Percentiles rank a stretch among this genome's conserved stretches.
Conservation (phyloP, 2,797 vertebrate species). For the Manis crassicaudata region DNA sequence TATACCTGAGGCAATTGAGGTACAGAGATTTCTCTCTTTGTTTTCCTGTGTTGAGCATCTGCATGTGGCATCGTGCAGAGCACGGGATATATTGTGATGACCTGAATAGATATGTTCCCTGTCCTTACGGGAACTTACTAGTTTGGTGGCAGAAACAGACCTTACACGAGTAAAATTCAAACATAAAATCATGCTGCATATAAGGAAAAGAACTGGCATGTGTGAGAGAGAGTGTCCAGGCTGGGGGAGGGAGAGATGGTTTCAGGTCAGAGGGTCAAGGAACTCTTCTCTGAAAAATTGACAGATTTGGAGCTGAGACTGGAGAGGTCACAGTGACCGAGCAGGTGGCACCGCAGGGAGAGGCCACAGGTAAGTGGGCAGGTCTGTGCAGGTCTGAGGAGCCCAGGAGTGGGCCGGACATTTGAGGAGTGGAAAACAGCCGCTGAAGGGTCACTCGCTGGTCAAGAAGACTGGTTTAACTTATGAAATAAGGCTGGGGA, state of each 20-base stretch:
- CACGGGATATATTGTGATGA: not conserved
- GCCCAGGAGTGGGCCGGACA: rapidly evolving
- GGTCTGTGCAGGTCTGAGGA: rapidly evolving
- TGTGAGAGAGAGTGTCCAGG: rapidly evolving
- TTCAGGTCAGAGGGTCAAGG: not conserved
- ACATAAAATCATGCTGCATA: rapidly evolving
- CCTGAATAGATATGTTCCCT: not conserved
- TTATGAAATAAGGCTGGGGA: not conserved
- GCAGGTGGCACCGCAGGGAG: not conserved
- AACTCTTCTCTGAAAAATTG: not conserved
- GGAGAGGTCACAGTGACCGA: not conserved
- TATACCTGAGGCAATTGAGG: not conserved
- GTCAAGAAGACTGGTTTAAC: not conserved
- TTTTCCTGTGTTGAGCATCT: not conserved
- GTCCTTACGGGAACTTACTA: not conserved
- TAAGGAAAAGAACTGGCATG: not conserved
- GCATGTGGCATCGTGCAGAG: rapidly evolving
- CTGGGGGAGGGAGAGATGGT: not conserved
- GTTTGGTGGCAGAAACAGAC: not conserved
- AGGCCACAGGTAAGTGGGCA: not conserved
- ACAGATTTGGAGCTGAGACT: not conserved
- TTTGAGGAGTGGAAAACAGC: not conserved
- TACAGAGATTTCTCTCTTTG: not conserved
- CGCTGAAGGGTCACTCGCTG: not conserved
- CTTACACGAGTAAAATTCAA: not conserved